phyloP scores from a whole-genome alignment of 2,888 invertebrate genomes.

The Synanthedon vespiformis region DNA sequence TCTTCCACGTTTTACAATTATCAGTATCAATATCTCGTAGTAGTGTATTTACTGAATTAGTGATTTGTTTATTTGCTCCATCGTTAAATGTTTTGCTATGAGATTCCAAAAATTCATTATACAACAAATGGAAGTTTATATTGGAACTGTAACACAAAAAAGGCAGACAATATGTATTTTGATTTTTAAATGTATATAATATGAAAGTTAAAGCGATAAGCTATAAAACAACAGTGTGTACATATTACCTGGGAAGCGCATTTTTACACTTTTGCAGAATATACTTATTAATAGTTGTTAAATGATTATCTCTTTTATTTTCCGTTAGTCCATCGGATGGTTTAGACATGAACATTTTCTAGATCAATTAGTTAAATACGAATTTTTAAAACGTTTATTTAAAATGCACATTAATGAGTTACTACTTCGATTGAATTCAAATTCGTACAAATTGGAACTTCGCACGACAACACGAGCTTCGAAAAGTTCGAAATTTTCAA shows the following conservation, averaged over 20 bases:
- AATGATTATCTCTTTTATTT: constrained; percentile 15
- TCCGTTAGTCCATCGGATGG: constrained; percentile 14
- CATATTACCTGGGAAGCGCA: neutral
- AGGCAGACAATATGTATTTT: neutral
- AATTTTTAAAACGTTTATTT: neutral
- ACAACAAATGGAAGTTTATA: constrained; percentile 25
- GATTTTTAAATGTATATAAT: neutral
- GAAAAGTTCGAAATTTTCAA: no score
- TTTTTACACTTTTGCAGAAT: constrained; percentile 23
- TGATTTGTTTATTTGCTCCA: constrained; percentile 18
- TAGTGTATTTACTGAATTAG: constrained; percentile 20
- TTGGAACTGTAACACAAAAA: constrained; percentile 35
- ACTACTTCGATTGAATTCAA: no score
- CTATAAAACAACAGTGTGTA: neutral
- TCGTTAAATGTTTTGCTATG: constrained; percentile 22
- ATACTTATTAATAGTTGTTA: constrained; percentile 19
- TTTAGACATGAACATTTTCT: constrained; percentile 3
- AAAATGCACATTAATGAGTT: no score
- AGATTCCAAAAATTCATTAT: constrained; percentile 28
- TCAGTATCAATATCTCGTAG: constrained; percentile 21
- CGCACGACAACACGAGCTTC: no score
- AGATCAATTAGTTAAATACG: neutral
- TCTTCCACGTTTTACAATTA: constrained; percentile 34
- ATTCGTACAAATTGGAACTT: no score
- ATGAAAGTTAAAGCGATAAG: neutral